These are phyloP conservation scores for Danio aesculapii DNA, from an alignment of 2,797 vertebrate species.

Conservation along the genomic window DNA sequence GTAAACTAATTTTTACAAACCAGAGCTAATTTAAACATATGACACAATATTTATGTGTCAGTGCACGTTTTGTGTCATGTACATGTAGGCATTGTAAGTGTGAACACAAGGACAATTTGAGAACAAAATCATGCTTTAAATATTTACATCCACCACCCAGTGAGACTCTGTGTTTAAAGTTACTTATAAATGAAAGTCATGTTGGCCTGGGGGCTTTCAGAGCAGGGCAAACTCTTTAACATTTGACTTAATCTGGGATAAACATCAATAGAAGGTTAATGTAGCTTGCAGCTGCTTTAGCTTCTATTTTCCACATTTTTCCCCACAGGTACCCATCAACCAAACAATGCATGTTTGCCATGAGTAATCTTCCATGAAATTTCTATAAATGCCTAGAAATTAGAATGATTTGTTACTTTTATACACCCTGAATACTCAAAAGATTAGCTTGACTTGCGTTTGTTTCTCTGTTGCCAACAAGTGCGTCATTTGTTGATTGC, in stretches of 20 bases:
- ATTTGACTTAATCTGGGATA: slow-evolving; percentile 5
- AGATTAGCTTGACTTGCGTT: background rate
- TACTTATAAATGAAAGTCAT: background rate
- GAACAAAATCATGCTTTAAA: background rate
- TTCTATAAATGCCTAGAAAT: slow-evolving; percentile 18
- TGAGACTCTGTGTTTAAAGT: background rate
- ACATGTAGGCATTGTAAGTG: background rate
- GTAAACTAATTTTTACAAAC: slow-evolving; percentile 34
- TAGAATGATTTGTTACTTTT: background rate
- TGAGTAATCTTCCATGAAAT: slow-evolving; percentile 14
- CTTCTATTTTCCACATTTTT: slow-evolving; percentile 22
- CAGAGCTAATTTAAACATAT: slow-evolving; percentile 14
- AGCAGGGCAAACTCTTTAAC: slow-evolving; percentile 11
- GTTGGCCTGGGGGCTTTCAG: slow-evolving; percentile 3
- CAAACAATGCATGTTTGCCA: slow-evolving; percentile 12
- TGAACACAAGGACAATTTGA: background rate
- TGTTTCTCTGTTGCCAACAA: background rate
- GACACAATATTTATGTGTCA: background rate
- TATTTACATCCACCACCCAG: slow-evolving; percentile 3
- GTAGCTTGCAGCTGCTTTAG: slow-evolving; percentile 27
- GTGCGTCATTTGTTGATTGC: background rate
- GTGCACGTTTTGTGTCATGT: background rate
- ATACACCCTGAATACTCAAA: background rate
- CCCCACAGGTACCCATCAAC: slow-evolving; percentile 6
- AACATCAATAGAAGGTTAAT: slow-evolving; percentile 33